A percentile compares a stretch with the other conserved stretches of the same genome.
Evolutionary conservation across 1,140 invertebrate genomes (phyloP).

Genomic region (Panagrolaimus sp.): DNA sequence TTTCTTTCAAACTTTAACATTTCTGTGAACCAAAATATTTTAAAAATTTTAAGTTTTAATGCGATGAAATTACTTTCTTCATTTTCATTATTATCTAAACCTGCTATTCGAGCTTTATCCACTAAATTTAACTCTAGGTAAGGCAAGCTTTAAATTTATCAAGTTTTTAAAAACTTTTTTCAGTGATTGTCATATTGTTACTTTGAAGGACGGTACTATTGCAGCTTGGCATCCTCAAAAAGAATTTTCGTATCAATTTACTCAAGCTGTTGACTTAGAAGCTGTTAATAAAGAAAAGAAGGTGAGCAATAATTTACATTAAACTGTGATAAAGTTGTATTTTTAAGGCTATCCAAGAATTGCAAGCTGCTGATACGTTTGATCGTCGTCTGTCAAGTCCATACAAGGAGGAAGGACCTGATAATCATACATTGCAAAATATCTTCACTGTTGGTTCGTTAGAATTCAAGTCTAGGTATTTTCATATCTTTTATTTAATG

Average conservation of each 20-base stretch:
- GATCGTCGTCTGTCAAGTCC: background rate
- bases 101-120: no score
- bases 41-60: no score
- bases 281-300: background rate
- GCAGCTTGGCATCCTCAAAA: slow-evolving; percentile 79
- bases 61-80: no score
- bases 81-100: no score
- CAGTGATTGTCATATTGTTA: slow-evolving; percentile 30
- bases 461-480: slow-evolving; percentile 36
- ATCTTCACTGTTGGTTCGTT: slow-evolving; percentile 30
- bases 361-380: background rate
- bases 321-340: background rate
- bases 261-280: slow-evolving; percentile 66
- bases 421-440: slow-evolving; percentile 26
- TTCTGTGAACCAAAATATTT: no score
- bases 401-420: slow-evolving; percentile 20
- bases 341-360: background rate
- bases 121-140: no score
- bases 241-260: slow-evolving; percentile 76
- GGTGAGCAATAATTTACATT: background rate
- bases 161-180: no score
- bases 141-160: no score
- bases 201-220: slow-evolving; percentile 63
- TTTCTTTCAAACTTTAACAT: no score
- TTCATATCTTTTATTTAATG: background rate